Percentiles rank a stretch among this genome's conserved stretches.
Evolutionary conservation across 2,113 vertebrate species (phyloP).

Genomic region (Mellivora capensis): DNA sequence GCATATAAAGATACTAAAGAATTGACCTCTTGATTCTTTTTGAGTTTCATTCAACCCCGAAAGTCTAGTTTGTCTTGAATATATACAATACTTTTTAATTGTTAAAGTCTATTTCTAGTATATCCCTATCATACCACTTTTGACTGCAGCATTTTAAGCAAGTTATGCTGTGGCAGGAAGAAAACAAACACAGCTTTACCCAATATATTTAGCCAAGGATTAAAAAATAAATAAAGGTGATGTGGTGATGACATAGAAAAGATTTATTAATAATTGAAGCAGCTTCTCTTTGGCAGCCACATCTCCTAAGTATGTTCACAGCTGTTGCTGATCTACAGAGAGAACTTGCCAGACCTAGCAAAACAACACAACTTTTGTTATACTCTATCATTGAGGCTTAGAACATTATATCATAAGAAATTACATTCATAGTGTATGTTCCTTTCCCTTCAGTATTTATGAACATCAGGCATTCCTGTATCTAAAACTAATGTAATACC

Average conservation of each 20-base stretch:
- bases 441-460: background rate
- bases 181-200: background rate
- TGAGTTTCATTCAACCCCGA: background rate
- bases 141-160: background rate
- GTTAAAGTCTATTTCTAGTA: background rate
- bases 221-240: slow-evolving; percentile 9
- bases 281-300: background rate
- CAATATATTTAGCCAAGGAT: background rate
- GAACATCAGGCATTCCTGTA: background rate
- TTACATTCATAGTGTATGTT: background rate
- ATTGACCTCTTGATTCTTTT: background rate
- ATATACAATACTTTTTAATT: background rate
- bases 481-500: background rate
- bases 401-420: background rate
- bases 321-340: background rate
- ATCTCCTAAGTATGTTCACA: background rate
- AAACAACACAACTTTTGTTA: background rate
- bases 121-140: background rate
- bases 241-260: background rate
- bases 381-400: background rate
- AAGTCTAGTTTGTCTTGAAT: background rate
- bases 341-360: background rate
- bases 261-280: background rate
- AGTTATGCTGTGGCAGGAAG: background rate
- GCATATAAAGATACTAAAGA: background rate